Evolutionary conservation across 1,140 invertebrate species (phyloP), one percentile per base, ranked within the genome.

Genomic region (Wiebesia pumilae): DNA sequence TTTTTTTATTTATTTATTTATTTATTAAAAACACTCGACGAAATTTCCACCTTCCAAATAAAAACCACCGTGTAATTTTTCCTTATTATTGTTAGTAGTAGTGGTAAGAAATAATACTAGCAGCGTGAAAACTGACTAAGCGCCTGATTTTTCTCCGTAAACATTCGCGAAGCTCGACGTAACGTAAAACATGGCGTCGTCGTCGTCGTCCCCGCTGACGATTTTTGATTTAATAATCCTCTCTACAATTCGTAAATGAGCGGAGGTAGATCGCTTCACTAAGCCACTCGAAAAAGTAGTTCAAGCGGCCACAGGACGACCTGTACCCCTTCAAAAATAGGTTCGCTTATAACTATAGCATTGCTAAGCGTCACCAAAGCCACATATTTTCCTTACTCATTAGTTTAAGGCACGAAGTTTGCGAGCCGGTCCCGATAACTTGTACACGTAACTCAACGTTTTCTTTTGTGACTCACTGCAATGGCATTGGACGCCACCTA

Each of bases 371-470:
- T 96, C 94, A 96, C 96, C 96, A 96, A 95, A 96, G 96, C 96
- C 96, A 94, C 95, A 96, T 96, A 96, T 96, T 97, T 97, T 96
- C 96, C 96, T 96, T 97, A 97, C 96, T 96, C 96, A 96, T 96
- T 96, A 96, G 96, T 96, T 97, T 97, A 96, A 96, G 96, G 96
- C 96, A 97, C 96, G 94, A 95, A 54, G 87, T 88, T 0, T 62
- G 2, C 0, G 3, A 2, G 62, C 35, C 0, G 10, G 21, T 6
- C 1, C 16, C 38, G 54, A 0, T 38, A 1, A 43, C 51, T 87
- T 90, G 90, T 77, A 82, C 21, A 10, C 38, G 14, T 0, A 1
- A 47, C 54, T 43, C 12, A 27, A 27, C 6, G 3, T 27, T 16
- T 78, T 84, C 24, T 51, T 24, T 1, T 84, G 10, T 33, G 77